phyloP scores from a whole-genome alignment of 2,113 vertebrate genomes.

The Rhinoderma darwinii region DNA sequence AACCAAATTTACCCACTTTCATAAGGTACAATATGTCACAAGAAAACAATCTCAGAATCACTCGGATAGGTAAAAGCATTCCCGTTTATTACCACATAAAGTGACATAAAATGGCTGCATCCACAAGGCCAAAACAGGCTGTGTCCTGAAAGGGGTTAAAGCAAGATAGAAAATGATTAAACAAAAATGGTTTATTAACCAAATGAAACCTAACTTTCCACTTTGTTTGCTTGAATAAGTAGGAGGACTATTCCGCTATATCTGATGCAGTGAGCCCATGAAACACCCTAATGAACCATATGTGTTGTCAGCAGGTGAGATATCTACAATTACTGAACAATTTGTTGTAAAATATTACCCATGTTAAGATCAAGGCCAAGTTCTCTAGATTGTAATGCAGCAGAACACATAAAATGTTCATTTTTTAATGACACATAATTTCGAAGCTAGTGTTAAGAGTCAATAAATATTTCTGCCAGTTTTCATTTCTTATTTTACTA shows the following conservation, averaged over 20 bases:
- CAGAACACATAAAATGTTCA: conserved; percentile 14
- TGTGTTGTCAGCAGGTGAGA: background rate
- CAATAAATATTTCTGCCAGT: conserved; percentile 34
- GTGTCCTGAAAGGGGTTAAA: no score
- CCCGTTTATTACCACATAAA: no score
- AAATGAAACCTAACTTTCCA: no score
- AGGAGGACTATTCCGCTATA: background rate
- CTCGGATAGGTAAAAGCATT: no score
- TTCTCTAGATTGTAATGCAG: background rate
- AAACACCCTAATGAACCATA: background rate
- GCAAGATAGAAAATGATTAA: no score
- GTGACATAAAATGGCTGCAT: no score
- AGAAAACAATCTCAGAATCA: no score
- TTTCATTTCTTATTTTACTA: conserved; percentile 25
- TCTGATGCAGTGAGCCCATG: background rate
- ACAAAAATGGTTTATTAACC: no score
- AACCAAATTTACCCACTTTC: no score
- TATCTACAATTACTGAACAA: background rate
- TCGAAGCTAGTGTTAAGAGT: conserved; percentile 12
- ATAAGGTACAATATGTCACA: no score
- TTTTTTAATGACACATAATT: conserved; percentile 32
- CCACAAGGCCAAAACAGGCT: no score
- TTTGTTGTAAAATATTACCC: background rate
- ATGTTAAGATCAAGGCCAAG: background rate
- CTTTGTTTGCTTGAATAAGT: background rate